Evolutionary conservation across 2,888 invertebrate genomes (phyloP).

Genomic region (Lacanobia wlatinum): DNA sequence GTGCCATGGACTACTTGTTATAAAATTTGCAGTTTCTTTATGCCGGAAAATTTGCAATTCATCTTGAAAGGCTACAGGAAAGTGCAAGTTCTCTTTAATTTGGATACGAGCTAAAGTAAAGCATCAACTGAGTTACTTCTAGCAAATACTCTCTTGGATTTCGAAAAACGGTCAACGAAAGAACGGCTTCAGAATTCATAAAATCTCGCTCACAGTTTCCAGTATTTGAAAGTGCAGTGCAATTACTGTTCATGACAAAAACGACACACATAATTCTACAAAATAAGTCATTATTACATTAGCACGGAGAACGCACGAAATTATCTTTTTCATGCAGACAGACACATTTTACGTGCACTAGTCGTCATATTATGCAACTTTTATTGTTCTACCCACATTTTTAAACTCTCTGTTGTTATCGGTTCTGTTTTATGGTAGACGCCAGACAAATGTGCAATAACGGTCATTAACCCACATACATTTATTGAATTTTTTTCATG

Average conservation of each 20-base stretch:
- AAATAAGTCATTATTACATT: slow-evolving; percentile 51
- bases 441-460: too few species aligned
- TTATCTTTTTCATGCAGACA: slow-evolving; percentile 40
- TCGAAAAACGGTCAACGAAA: not conserved
- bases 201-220: slow-evolving; percentile 2
- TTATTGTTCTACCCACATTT: slow-evolving; percentile 51
- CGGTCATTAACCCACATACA: too few species aligned
- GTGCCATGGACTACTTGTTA: too few species aligned
- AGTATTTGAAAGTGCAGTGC: slow-evolving; percentile 36
- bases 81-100: not conserved
- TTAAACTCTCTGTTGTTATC: slow-evolving; percentile 10
- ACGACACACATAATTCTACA: slow-evolving; percentile 38
- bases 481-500: too few species aligned
- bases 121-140: not conserved
- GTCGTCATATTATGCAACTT: slow-evolving; percentile 28
- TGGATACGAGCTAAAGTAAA: not conserved
- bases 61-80: not conserved
- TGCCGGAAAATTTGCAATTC: too few species aligned
- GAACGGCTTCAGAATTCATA: slow-evolving; percentile 14
- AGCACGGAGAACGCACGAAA: slow-evolving; percentile 50
- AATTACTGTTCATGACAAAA: slow-evolving; percentile 39
- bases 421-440: not conserved
- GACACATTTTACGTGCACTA: slow-evolving; percentile 25
- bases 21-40: too few species aligned
- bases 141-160: not conserved